Evolutionary conservation across 2,888 invertebrate genomes (phyloP).

Genomic region (Sarcophaga carnaria): DNA sequence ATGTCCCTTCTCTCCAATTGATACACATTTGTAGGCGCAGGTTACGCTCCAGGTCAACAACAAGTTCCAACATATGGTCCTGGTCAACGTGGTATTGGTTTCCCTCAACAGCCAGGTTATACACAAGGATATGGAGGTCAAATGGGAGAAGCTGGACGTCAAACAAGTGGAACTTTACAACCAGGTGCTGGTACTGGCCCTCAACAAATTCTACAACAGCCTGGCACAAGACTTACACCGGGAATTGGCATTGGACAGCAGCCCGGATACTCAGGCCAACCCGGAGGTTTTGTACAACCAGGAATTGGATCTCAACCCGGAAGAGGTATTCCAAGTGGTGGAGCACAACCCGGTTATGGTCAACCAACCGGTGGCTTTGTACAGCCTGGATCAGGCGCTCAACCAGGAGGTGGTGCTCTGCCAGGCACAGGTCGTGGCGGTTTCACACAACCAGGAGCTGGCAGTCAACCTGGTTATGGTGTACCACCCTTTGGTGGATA

Average conservation of each 20-base stretch:
- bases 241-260: slow-evolving; percentile 30
- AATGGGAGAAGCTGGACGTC: slow-evolving; percentile 45
- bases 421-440: slow-evolving; percentile 31
- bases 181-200: slow-evolving; percentile 52
- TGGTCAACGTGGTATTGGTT: slow-evolving; percentile 57
- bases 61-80: slow-evolving; percentile 55
- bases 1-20: not conserved
- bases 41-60: slow-evolving; percentile 55
- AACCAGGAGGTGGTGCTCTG: slow-evolving; percentile 37
- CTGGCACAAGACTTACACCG: slow-evolving; percentile 7
- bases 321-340: not conserved
- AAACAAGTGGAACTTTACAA: slow-evolving; percentile 41
- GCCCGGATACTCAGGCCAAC: not conserved
- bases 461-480: slow-evolving; percentile 34
- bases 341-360: slow-evolving; percentile 15
- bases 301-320: slow-evolving; percentile 17
- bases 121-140: slow-evolving; percentile 51
- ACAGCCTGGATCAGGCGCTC: slow-evolving; percentile 37
- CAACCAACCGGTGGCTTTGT: slow-evolving; percentile 31
- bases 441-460: slow-evolving; percentile 6
- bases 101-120: slow-evolving; percentile 53
- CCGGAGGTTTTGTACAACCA: slow-evolving; percentile 22
- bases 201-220: slow-evolving; percentile 54
- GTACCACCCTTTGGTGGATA: slow-evolving; percentile 1
- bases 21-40: slow-evolving; percentile 39